Base-by-base conservation (phyloP, 2,888 invertebrate genomes). In the Tethea ocularis region DNA sequence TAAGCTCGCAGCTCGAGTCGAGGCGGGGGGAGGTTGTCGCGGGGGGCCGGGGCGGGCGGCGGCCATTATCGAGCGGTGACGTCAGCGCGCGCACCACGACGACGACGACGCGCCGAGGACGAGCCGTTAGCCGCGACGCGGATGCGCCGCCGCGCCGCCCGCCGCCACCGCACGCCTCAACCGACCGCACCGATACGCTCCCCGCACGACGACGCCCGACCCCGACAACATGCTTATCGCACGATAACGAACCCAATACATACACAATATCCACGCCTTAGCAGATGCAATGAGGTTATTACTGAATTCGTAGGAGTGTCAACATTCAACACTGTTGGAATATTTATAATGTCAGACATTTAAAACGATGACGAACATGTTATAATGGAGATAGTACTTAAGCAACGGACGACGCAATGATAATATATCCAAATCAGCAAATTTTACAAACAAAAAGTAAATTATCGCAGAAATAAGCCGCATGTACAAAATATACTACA, bases 61-160 rank as follows among this genome's bases (percentile, higher is more conserved):
- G 78, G 88, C 90, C 89, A 91, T 90, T 92, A 93, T 93, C 91
- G 93, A 93, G 87, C 92, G 92, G 91, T 93, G 93, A 93, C 93
- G 93, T 93, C 93, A 93, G 93, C 92, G 93, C 91, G 92, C 92
- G 92, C 92, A 91, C 84, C 88, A 80, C 87, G 81, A 81, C 86
- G 77, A 64, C 64, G 66, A 74, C 78, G 75, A 77, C 77, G 75
- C 82, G 76, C 77, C 80, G 84, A 82, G 88, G 88, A 85, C 88
- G 85, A 87, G 89, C 91, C 90, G 91, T 90, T 89, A 91, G 82
- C 88, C 86, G 80, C 88, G 89, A 87, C 89, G 87, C 90, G 87
- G 89, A 88, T 89, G 87, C 89, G 80, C 86, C 80, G 77, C 75
- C 71, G 86, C 89, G 86, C 89, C 80, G 86, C 80, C 77, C 75